phyloP scores from a whole-genome alignment of 1,140 invertebrate species.

The Drosophila prosaltans region DNA sequence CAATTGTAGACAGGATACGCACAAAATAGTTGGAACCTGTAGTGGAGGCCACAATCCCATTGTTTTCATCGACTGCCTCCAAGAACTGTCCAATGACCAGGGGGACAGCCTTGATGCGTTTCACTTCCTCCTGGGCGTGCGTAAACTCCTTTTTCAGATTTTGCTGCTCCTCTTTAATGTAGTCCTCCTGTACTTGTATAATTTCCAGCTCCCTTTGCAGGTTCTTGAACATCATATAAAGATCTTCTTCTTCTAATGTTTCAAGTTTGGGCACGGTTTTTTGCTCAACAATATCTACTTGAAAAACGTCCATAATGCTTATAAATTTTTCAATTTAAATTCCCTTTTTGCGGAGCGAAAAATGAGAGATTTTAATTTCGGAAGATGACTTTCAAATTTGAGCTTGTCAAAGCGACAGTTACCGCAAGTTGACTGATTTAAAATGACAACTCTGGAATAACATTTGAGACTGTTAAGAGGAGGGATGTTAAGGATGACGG shows the following conservation, averaged over 20 bases:
- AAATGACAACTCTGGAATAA: neutral
- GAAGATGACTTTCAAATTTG: slow-evolving; percentile 66
- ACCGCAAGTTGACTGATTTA: neutral
- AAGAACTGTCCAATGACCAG: slow-evolving; percentile 98
- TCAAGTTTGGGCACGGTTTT: slow-evolving; percentile 84
- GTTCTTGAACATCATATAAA: slow-evolving; percentile 95
- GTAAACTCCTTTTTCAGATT: slow-evolving; percentile 99
- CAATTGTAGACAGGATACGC: slow-evolving; percentile 96
- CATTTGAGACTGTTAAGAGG: neutral
- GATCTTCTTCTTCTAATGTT: slow-evolving; percentile 92
- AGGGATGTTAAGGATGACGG: no score
- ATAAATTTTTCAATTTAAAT: neutral
- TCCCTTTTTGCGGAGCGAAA: neutral
- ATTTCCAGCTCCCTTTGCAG: slow-evolving; percentile 61
- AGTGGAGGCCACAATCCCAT: slow-evolving; percentile 93
- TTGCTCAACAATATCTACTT: slow-evolving; percentile 38
- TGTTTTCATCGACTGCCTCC: slow-evolving; percentile 98
- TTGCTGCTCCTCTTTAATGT: slow-evolving; percentile 98
- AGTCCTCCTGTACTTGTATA: slow-evolving; percentile 94
- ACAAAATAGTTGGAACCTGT: slow-evolving; percentile 99
- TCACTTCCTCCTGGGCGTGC: slow-evolving; percentile 98
- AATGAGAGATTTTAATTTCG: neutral
- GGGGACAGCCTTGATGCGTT: slow-evolving; percentile 98
- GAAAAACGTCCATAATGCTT: slow-evolving; percentile 21
- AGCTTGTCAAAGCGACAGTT: slow-evolving; percentile 25